Evolutionary conservation across 1,140 invertebrate species (phyloP), one percentile per base, ranked within the genome.

Genomic region (Drosophila nikananu): DNA sequence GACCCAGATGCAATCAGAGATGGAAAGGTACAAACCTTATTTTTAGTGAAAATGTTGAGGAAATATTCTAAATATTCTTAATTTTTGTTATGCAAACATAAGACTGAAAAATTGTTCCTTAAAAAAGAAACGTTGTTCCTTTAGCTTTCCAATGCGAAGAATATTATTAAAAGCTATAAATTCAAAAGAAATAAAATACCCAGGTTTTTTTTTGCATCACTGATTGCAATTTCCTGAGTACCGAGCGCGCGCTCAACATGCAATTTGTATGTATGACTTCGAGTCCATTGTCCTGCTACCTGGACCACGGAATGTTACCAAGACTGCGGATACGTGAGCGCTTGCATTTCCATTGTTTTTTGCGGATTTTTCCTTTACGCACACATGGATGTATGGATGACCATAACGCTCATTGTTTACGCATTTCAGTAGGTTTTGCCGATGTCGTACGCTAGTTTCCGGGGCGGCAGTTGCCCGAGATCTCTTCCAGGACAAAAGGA

Each of bases 201-300:
- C 23, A 23, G 8, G 5, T 23, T 8, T 51, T 39, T n/a, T n/a
- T 60, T 21, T 21, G 41, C 59, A 52, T 52, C 42, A 32, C 59
- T 61, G 39, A 52, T 51, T 61, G 42, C 60, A 65, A 30, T 52
- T 32, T 37, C 44, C 39, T 52, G 62, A 19, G 27, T 30, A 25
- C 12, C n/a, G 9, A 21, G 30, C n/a, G 42, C 23, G 42, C 49
- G 30, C 39, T 71, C 39, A 39, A 70, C 55, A 48, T 42, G 54
- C 66, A 72, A 72, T 72, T 60, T 73, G 23, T 42, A 51, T 73
- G 37, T 72, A 60, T 37, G 44, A 61, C 46, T 72, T 57, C 37
- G 27, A 60, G 66, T 51, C 66, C 54, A 23, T 73, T 72, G 67
- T 72, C 66, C 66, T 52, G 21, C 46, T 73, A 73, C 70, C 70